phyloP scores from a whole-genome alignment of 2,888 invertebrate genomes.

The Volucella bombylans region DNA sequence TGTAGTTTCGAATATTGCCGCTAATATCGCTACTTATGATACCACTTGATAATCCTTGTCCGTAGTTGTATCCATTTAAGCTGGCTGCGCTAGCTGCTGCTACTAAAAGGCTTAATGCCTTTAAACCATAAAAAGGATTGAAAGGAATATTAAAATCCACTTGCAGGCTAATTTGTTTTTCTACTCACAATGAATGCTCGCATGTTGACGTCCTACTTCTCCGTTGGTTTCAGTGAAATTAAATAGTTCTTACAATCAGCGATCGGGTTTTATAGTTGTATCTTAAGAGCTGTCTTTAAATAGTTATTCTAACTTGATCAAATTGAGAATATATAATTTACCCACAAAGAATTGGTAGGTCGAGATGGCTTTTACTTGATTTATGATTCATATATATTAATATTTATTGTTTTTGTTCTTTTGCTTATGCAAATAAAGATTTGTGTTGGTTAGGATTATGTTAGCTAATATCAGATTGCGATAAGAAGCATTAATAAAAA shows the following conservation, averaged over 20 bases:
- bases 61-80: constrained; percentile 36
- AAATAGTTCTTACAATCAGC: constrained; percentile 22
- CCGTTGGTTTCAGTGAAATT: constrained; percentile 43
- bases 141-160: not conserved
- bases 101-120: constrained; percentile 24
- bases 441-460: not conserved
- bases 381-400: constrained; percentile 30
- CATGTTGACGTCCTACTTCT: constrained; percentile 55
- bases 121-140: not conserved
- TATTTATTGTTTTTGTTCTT: constrained; percentile 18
- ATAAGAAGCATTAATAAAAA: too few relatives aligned
- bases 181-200: constrained; percentile 65
- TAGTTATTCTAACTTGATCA: constrained; percentile 13
- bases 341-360: constrained; percentile 33
- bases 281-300: constrained; percentile 24
- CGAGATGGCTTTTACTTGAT: constrained; percentile 26
- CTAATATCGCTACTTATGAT: not conserved
- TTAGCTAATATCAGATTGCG: too few relatives aligned
- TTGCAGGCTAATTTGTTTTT: not conserved
- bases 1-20: not conserved
- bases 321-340: constrained; percentile 31
- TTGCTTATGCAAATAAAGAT: constrained; percentile 37
- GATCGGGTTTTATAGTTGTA: constrained; percentile 58
- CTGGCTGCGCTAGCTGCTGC: constrained; percentile 21
- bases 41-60: constrained; percentile 11